Conservation (phyloP, 2,113 vertebrate genomes). For the Dasyornis broadbenti region DNA sequence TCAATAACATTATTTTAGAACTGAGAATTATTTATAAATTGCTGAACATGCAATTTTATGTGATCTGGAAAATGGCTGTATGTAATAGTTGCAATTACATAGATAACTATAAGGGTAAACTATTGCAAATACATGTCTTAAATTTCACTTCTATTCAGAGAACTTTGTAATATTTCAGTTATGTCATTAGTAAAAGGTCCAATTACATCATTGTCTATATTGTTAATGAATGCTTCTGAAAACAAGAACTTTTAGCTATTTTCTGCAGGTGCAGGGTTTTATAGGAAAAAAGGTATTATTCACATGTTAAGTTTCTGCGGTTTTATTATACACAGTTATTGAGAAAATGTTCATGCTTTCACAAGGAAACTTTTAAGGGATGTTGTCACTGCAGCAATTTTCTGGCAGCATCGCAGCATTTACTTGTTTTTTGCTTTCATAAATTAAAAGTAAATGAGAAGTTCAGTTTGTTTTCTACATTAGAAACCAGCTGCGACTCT, state of each 20-base stretch:
- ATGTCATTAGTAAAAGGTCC: conserved; percentile 56
- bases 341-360: conserved; percentile 34
- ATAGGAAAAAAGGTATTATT: conserved; percentile 19
- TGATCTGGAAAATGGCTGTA: conserved; percentile 68
- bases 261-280: conserved; percentile 75
- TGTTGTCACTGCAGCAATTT: conserved; percentile 60
- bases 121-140: conserved; percentile 68
- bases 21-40: conserved; percentile 73
- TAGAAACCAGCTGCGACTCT: conserved; percentile 63
- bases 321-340: background rate
- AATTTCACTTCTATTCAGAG: conserved; percentile 61
- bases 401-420: conserved; percentile 45
- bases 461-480: conserved; percentile 66
- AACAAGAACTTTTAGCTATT: conserved; percentile 46
- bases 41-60: conserved; percentile 77
- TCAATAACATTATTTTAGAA: conserved; percentile 70
- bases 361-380: conserved; percentile 62
- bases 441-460: conserved; percentile 69
- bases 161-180: conserved; percentile 60
- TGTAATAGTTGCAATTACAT: conserved; percentile 68
- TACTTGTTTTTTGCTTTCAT: conserved; percentile 36
- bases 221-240: conserved; percentile 54
- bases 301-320: conserved; percentile 47
- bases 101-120: conserved; percentile 65
- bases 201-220: conserved; percentile 61